These are phyloP conservation scores for Gorsachius goisagi DNA, from an alignment of 2,113 vertebrate species.

Conservation along the genomic window DNA sequence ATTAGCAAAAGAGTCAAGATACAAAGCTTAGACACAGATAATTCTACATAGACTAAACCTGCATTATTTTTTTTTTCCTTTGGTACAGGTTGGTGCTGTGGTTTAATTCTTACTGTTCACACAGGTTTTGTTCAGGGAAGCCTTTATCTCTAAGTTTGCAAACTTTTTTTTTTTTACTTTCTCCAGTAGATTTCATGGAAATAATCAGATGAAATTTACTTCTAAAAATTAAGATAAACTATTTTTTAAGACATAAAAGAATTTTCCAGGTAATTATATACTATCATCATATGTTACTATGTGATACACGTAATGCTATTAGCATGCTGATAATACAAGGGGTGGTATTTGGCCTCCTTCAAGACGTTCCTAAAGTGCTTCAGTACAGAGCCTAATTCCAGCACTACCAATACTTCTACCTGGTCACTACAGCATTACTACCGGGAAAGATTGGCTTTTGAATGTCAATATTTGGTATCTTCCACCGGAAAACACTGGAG, in stretches of 20 bases:
- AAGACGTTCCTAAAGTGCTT: background rate
- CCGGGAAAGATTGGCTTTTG: background rate
- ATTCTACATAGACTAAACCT: background rate
- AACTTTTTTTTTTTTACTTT: background rate
- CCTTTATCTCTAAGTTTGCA: background rate
- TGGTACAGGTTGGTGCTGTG: background rate
- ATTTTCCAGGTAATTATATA: background rate
- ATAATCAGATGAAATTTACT: background rate
- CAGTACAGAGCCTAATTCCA: background rate
- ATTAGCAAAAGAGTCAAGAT: background rate
- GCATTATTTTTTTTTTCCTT: background rate
- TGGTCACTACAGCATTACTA: background rate
- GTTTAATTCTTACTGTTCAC: background rate
- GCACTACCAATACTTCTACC: background rate
- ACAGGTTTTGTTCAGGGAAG: background rate
- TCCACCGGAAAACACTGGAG: background rate
- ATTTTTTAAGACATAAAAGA: background rate
- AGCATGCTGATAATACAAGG: background rate
- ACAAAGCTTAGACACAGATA: background rate
- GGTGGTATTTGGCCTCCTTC: background rate
- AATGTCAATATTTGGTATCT: background rate
- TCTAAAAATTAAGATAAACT: background rate
- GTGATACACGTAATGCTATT: background rate
- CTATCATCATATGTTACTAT: background rate
- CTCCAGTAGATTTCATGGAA: background rate